A percentile compares a stretch with the other conserved stretches of the same genome.
phyloP scores from a whole-genome alignment of 2,888 invertebrate genomes.

The Sphinx pinastri region DNA sequence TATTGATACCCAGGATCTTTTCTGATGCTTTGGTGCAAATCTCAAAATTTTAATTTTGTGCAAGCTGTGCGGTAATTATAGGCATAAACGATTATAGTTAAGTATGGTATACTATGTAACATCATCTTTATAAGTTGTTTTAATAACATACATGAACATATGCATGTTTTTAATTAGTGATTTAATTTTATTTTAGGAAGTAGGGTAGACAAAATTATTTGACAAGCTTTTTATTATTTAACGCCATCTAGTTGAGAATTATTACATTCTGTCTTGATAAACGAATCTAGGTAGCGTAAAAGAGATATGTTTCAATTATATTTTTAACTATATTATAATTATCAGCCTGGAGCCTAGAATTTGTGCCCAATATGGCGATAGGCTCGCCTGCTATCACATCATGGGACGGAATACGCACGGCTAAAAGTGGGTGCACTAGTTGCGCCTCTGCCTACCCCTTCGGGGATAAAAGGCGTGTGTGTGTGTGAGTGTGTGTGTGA shows the following conservation, averaged over 20 bases:
- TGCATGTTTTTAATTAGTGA: not conserved
- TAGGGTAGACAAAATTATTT: not conserved
- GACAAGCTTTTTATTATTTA: not conserved
- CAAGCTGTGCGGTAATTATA: not conserved
- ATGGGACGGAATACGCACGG: too few species aligned
- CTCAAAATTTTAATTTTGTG: not conserved
- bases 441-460: too few species aligned
- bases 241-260: not conserved
- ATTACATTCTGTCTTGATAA: not conserved
- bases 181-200: not conserved
- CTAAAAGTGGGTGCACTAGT: too few species aligned
- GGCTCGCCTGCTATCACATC: too few species aligned
- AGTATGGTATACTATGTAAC: not conserved
- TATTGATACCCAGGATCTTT: not conserved
- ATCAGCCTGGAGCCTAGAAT: too few species aligned
- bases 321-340: not conserved
- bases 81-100: not conserved
- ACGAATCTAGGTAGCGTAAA: not conserved
- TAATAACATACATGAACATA: not conserved
- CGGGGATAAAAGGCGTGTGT: too few species aligned
- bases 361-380: not conserved
- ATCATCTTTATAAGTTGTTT: not conserved
- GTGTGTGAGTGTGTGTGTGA: too few species aligned
- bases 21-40: not conserved
- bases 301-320: not conserved